Evolutionary conservation across 2,888 invertebrate genomes (phyloP).

Genomic region (Agrenia bidenticulata): DNA sequence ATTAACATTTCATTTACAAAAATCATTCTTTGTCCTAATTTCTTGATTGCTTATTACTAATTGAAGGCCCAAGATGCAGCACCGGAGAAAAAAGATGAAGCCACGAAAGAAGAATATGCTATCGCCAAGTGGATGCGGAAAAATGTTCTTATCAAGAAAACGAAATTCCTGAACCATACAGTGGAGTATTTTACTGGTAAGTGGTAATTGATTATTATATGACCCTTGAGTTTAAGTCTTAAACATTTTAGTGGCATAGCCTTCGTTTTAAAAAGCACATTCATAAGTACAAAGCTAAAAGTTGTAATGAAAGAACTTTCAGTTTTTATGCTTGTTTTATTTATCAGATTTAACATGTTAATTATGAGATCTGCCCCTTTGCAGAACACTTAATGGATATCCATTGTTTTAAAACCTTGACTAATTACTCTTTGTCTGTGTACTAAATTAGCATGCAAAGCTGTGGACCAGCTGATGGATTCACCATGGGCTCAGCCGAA

Average conservation of each 20-base stretch:
- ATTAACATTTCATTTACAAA: slow-evolving; percentile 6
- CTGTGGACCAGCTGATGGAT: slow-evolving; percentile 85
- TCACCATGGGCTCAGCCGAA: slow-evolving; percentile 78
- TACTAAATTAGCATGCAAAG: slow-evolving; percentile 68
- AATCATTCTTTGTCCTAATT: too few relatives aligned
- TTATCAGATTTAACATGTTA: too few relatives aligned
- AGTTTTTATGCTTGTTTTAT: too few relatives aligned
- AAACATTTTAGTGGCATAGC: too few relatives aligned
- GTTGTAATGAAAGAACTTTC: too few relatives aligned
- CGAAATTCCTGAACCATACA: slow-evolving; percentile 92
- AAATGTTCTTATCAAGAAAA: slow-evolving; percentile 91
- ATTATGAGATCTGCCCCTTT: too few relatives aligned
- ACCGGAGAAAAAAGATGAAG: slow-evolving; percentile 63
- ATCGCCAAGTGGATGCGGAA: slow-evolving; percentile 93
- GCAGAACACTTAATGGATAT: too few relatives aligned
- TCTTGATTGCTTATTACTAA: too few relatives aligned
- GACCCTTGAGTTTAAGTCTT: neutral
- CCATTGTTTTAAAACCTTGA: too few relatives aligned
- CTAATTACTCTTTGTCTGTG: too few relatives aligned
- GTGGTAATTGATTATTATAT: slow-evolving; percentile 34
- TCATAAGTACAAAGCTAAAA: too few relatives aligned
- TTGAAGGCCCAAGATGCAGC: slow-evolving; percentile 31
- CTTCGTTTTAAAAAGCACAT: too few relatives aligned
- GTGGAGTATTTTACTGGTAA: slow-evolving; percentile 94
- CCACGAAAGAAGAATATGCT: slow-evolving; percentile 85